Evolutionary conservation across 2,888 invertebrate genomes (phyloP).

Genomic region (Drosophila colorata): DNA sequence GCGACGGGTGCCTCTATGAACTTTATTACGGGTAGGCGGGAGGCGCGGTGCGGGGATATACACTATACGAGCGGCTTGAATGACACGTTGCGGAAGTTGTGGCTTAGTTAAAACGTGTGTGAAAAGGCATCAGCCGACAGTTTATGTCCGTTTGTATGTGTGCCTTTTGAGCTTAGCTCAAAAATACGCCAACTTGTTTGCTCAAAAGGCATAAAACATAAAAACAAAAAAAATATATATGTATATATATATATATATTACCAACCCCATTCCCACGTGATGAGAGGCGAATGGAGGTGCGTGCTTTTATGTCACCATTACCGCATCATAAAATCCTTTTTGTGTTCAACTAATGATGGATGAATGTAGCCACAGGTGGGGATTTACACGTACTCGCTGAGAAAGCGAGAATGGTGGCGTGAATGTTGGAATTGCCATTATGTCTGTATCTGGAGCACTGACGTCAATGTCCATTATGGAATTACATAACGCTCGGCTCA

Average conservation of each 20-base stretch:
- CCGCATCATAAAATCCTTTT: conserved; percentile 81
- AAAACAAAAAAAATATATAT: conserved; percentile 34
- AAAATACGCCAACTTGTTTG: conserved; percentile 78
- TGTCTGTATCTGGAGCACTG: conserved; percentile 29
- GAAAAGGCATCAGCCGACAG: conserved; percentile 49
- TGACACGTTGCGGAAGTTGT: conserved; percentile 80
- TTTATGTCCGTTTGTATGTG: conserved; percentile 41
- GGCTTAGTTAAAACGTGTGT: conserved; percentile 65
- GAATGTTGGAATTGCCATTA: conserved; percentile 9
- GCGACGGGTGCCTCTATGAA: conserved; percentile 10
- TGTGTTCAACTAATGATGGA: conserved; percentile 80
- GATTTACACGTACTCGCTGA: conserved; percentile 15
- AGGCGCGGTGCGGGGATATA: neutral
- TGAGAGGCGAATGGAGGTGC: conserved; percentile 29
- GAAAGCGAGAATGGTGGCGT: neutral
- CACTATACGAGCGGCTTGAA: conserved; percentile 44
- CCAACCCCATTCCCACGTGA: neutral
- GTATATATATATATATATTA: conserved; percentile 4
- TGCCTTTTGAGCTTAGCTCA: conserved; percentile 57
- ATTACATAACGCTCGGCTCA: conserved; percentile 32
- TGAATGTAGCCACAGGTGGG: conserved; percentile 73
- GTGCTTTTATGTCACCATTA: conserved; percentile 74
- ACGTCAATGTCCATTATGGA: conserved; percentile 42
- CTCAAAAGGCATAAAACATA: conserved; percentile 77
- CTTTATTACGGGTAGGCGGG: conserved; percentile 26